Percentiles rank a stretch among this genome's conserved stretches.
Evolutionary conservation across 1,140 invertebrate genomes (phyloP).

Genomic region (Nasonia giraulti): DNA sequence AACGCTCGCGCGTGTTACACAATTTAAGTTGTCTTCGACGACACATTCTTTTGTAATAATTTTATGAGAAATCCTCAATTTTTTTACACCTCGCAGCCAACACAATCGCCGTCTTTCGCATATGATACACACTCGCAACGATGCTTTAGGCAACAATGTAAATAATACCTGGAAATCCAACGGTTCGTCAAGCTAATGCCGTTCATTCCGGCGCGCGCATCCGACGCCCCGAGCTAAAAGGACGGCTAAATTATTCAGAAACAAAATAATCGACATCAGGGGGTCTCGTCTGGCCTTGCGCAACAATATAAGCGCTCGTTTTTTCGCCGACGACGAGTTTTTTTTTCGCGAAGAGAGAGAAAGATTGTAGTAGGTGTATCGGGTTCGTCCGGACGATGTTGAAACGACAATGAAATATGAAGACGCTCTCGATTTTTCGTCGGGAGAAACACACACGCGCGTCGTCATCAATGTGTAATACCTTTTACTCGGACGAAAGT

Average conservation of each 20-base stretch:
- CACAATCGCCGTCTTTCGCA: background rate
- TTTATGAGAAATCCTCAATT: constrained; percentile 3
- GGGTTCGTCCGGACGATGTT: constrained; percentile 10
- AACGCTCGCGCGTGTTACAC: background rate
- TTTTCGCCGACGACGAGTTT: constrained; percentile 11
- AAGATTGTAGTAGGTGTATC: constrained; percentile 2
- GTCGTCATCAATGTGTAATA: background rate
- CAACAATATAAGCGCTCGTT: too few relatives aligned
- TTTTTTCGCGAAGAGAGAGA: background rate
- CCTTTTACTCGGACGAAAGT: constrained; percentile 44
- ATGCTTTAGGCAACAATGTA: background rate
- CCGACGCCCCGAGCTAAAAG: background rate
- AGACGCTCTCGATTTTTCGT: background rate
- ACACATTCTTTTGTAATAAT: constrained; percentile 33
- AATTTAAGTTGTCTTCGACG: constrained; percentile 18
- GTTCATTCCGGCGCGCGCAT: too few relatives aligned
- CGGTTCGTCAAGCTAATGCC: too few relatives aligned
- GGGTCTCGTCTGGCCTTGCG: too few relatives aligned
- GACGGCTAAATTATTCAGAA: background rate
- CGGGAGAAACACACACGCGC: background rate
- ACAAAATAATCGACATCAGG: background rate
- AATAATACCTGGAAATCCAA: background rate
- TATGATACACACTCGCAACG: background rate
- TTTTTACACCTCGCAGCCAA: background rate
- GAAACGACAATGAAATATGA: constrained; percentile 26